Evolutionary conservation across 1,140 invertebrate genomes (phyloP).

Genomic region (Cardiocondyla obscurior): DNA sequence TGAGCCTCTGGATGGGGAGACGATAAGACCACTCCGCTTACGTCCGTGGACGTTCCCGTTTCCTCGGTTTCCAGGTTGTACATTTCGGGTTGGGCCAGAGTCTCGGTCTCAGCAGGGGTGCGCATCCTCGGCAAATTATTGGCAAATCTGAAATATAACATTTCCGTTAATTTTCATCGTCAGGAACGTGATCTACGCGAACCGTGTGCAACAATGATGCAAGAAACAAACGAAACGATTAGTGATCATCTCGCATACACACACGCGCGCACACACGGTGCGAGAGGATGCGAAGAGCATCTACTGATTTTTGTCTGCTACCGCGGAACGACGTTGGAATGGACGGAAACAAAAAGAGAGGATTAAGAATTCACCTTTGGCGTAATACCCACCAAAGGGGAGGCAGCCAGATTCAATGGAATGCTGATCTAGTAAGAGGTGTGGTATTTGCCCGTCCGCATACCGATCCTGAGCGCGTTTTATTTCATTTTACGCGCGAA

Average conservation of each 20-base stretch:
- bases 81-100: slow-evolving; percentile 72
- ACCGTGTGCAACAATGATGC: not conserved
- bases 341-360: slow-evolving; percentile 39
- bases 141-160: slow-evolving; percentile 14
- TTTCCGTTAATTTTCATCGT: not conserved
- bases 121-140: slow-evolving; percentile 69
- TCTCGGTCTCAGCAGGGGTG: slow-evolving; percentile 76
- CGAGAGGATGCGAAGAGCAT: too few species aligned
- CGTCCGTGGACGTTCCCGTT: slow-evolving; percentile 64
- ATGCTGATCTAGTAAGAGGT: slow-evolving; percentile 75
- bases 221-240: not conserved
- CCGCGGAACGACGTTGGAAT: slow-evolving; percentile 16
- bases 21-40: slow-evolving; percentile 74
- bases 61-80: slow-evolving; percentile 72
- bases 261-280: too few species aligned
- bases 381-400: slow-evolving; percentile 32
- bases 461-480: slow-evolving; percentile 65
- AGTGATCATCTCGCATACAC: too few species aligned
- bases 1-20: slow-evolving; percentile 76
- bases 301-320: not conserved
- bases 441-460: slow-evolving; percentile 71
- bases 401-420: slow-evolving; percentile 63
- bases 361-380: slow-evolving; percentile 52
- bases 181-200: not conserved
- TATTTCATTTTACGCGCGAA: slow-evolving; percentile 54